Conservation (phyloP, 2,888 invertebrate species). For the Lasioglossum malachurum region DNA sequence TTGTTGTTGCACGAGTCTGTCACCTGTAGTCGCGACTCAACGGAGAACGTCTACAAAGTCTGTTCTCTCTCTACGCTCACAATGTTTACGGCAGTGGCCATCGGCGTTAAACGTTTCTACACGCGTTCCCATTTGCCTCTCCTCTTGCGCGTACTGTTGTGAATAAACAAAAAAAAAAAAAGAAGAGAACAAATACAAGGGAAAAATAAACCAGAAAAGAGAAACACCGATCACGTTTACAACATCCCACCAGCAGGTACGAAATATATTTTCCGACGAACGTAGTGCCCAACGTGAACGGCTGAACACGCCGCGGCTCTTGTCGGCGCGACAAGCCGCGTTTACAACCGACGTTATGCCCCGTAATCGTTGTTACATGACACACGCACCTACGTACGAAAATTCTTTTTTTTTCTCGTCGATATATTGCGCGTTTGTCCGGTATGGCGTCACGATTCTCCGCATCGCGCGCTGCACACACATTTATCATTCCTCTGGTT, state of each 20-base stretch:
- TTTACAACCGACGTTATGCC: slow-evolving; percentile 38
- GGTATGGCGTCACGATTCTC: not conserved
- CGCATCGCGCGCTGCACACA: not conserved
- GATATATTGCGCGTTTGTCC: slow-evolving; percentile 5
- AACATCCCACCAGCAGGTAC: slow-evolving; percentile 55
- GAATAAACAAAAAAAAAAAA: not conserved
- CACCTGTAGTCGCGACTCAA: not conserved
- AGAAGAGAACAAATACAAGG: not conserved
- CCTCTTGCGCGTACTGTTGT: not conserved
- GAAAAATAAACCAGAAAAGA: not conserved
- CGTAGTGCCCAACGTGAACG: slow-evolving; percentile 42
- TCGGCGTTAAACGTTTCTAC: slow-evolving; percentile 19
- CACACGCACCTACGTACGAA: slow-evolving; percentile 26
- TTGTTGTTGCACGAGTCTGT: not conserved
- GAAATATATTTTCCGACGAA: slow-evolving; percentile 73
- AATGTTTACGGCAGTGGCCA: slow-evolving; percentile 50
- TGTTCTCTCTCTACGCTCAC: slow-evolving; percentile 14
- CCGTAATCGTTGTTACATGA: slow-evolving; percentile 42
- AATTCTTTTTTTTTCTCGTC: not conserved
- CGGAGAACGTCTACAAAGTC: slow-evolving; percentile 6
- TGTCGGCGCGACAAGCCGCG: slow-evolving; percentile 30
- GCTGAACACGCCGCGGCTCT: slow-evolving; percentile 26
- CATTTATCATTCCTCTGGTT: not conserved
- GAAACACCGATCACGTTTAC: slow-evolving; percentile 18
- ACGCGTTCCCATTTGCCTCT: not conserved